Conservation (phyloP, 2,888 invertebrate genomes). For the Chironomus tentans region DNA sequence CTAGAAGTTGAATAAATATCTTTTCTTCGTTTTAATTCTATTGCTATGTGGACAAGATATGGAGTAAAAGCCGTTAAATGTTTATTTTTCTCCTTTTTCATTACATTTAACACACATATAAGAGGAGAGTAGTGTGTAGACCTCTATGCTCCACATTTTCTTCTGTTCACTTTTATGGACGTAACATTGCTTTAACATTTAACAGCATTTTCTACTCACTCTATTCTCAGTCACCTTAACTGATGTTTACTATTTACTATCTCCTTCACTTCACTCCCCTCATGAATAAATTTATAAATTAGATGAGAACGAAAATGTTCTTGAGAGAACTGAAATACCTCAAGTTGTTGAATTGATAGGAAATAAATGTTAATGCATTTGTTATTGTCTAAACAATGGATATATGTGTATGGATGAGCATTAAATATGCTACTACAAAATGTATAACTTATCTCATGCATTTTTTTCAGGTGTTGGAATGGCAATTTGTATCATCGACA, state of each 20-base stretch:
- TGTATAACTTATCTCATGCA: not conserved
- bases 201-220: not conserved
- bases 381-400: not conserved
- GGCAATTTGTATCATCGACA: conserved; percentile 90
- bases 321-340: not conserved
- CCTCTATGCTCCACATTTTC: not conserved
- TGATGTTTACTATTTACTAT: not conserved
- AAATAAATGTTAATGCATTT: conserved; percentile 20
- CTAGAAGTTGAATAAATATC: conserved; percentile 26
- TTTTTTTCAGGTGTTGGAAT: conserved; percentile 75
- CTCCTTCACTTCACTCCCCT: not conserved
- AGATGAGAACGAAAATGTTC: not conserved
- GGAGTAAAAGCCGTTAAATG: conserved; percentile 20
- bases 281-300: conserved; percentile 26
- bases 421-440: too few relatives aligned
- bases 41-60: not conserved
- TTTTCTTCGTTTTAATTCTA: not conserved
- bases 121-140: not conserved
- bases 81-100: conserved; percentile 22
- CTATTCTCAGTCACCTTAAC: not conserved
- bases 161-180: not conserved
- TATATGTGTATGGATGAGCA: not conserved
- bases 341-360: conserved; percentile 7
- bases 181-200: not conserved
- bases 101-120: conserved; percentile 22